Evolutionary conservation across 2,113 vertebrate genomes (phyloP), one percentile per base, ranked within the genome.

Genomic region (Eolophus roseicapilla): DNA sequence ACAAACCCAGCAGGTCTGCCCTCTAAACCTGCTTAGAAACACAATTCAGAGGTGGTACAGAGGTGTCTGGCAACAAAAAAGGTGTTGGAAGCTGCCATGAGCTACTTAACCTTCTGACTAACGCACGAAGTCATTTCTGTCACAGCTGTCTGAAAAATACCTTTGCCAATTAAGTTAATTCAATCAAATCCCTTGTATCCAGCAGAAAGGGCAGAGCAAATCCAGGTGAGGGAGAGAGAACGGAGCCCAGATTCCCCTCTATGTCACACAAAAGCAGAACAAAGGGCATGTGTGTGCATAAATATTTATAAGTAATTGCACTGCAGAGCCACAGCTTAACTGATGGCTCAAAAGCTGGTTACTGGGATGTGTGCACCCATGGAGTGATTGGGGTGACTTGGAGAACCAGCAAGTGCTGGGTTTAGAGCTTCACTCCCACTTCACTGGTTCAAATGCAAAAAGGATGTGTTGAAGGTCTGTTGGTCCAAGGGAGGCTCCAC

Each of bases 141-240:
- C 91, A 90, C 94, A 97, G 96, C 95, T 95, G 84, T 94, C 95
- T 93, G 95, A 96, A 94, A 88, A 95, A 96, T 92, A 68, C 67
- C 74, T 96, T 93, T 92, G 90, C 93, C 95, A 95, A 96, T 97
- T 97, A 95, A 95, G 93, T 76, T 96, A 95, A 97, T 97, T 95
- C 90, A 74, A 91, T 97, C 91, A 96, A 96, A 96, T 94, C 86
- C 90, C 91, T 86, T 91, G 88, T 90, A 96, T 88, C 91, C 78
- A 91, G 79, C 75, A 93, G 86, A 94, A 95, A 97, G 86, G 83
- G 86, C 92, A 96, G 85, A 94, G 88, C 68, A 96, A 96, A 97
- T 93, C 77, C 92, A 97, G 94, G 96, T 95, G 80, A 97, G 92
- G 60, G 53, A 95, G 87, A 70, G 57, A 96, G 74, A 76, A 28